These are phyloP conservation scores for Ianthella basta DNA, from an alignment of 37 sponge, comb jelly and placozoan species.

Conservation along the genomic window DNA sequence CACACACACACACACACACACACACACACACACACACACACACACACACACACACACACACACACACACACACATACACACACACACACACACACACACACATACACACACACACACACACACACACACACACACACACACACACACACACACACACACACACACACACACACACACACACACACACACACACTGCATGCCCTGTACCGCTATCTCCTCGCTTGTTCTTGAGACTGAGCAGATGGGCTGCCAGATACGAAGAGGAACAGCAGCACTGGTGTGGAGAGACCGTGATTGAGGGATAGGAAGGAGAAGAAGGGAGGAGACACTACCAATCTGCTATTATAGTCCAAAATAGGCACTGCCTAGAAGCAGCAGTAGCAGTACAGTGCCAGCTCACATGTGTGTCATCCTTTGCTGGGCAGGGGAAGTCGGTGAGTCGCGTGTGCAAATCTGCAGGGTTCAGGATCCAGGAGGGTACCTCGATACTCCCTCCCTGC, in stretches of 20 bases:
- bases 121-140: conserved; percentile 13
- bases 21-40: conserved; percentile 31
- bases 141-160: conserved; percentile 13
- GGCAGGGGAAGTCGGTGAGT: not conserved
- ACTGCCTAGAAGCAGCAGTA: too few species aligned
- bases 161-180: conserved; percentile 10
- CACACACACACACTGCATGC: not conserved
- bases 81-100: conserved; percentile 23
- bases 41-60: conserved; percentile 10
- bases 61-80: conserved; percentile 27
- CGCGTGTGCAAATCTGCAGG: not conserved
- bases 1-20: conserved; percentile 18
- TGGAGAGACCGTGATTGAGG: not conserved
- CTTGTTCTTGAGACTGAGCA: not conserved
- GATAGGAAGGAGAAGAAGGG: too few species aligned
- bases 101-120: conserved; percentile 21
- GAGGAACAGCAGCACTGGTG: conserved; percentile 12
- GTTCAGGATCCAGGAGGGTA: conserved; percentile 27
- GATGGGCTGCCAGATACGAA: not conserved
- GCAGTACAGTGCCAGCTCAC: not conserved
- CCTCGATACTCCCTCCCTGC: conserved; percentile 11
- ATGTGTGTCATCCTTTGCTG: not conserved
- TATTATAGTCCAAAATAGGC: too few species aligned
- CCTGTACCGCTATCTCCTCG: not conserved
- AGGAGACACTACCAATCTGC: too few species aligned